Evolutionary conservation across 2,113 vertebrate species (phyloP).

Genomic region (Microcebus murinus): DNA sequence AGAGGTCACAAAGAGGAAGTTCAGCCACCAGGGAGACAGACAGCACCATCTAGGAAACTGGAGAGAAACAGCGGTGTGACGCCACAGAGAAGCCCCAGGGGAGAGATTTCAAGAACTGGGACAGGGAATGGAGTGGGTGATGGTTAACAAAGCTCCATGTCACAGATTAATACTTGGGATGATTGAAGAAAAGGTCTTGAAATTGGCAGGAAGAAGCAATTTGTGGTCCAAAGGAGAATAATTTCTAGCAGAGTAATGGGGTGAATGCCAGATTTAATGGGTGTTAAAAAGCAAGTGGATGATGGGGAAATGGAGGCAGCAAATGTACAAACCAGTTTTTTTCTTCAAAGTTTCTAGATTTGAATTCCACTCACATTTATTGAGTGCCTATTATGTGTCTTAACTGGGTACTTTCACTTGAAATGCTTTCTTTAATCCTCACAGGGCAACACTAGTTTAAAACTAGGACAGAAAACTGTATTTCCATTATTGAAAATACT

Average conservation of each 20-base stretch:
- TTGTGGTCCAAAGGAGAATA: background rate
- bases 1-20: background rate
- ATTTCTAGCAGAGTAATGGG: background rate
- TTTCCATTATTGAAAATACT: slow-evolving; percentile 38
- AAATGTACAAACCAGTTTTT: background rate
- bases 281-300: background rate
- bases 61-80: background rate
- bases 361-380: background rate
- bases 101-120: background rate
- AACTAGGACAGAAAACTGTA: background rate
- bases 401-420: background rate
- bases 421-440: slow-evolving; percentile 14
- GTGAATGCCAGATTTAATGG: background rate
- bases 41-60: background rate
- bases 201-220: background rate
- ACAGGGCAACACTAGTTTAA: background rate
- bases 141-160: background rate
- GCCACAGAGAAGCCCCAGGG: background rate
- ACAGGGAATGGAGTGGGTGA: background rate
- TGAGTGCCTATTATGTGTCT: background rate
- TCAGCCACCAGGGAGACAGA: background rate
- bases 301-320: background rate
- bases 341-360: background rate
- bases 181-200: background rate
- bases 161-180: background rate